These are phyloP conservation scores for Dorcus hopei DNA, from an alignment of 2,888 invertebrate species.

Conservation along the genomic window DNA sequence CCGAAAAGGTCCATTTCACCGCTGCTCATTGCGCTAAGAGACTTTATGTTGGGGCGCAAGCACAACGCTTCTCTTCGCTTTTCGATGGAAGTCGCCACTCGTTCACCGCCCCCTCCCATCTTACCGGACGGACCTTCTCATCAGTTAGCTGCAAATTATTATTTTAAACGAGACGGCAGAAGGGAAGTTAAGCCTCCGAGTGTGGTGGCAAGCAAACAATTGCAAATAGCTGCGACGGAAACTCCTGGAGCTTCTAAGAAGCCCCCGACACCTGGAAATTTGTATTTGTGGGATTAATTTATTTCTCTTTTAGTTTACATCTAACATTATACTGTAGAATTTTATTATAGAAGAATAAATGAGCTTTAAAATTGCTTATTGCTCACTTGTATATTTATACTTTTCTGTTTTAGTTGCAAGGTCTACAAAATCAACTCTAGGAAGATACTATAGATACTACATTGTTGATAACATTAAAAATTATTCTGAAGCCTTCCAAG, in stretches of 20 bases:
- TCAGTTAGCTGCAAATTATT: slow-evolving; percentile 78
- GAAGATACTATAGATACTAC: too few relatives aligned
- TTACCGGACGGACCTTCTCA: slow-evolving; percentile 82
- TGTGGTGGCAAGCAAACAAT: slow-evolving; percentile 50
- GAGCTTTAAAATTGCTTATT: too few relatives aligned
- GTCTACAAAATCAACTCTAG: too few relatives aligned
- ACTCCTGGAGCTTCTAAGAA: slow-evolving; percentile 44
- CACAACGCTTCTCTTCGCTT: slow-evolving; percentile 59
- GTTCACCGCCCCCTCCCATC: slow-evolving; percentile 78
- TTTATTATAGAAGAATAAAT: too few relatives aligned
- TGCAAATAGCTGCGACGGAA: slow-evolving; percentile 46
- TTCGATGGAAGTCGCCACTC: slow-evolving; percentile 62
- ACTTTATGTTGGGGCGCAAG: slow-evolving; percentile 65
- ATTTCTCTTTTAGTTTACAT: too few relatives aligned
- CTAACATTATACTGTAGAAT: too few relatives aligned
- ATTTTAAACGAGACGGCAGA: slow-evolving; percentile 78
- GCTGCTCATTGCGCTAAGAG: slow-evolving; percentile 58
- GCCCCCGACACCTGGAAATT: slow-evolving; percentile 57
- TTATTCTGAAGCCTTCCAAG: too few relatives aligned
- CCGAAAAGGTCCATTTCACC: slow-evolving; percentile 60
- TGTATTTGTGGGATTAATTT: slow-evolving; percentile 58
- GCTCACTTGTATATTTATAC: too few relatives aligned
- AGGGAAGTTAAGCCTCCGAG: slow-evolving; percentile 71
- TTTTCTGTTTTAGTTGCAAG: too few relatives aligned
- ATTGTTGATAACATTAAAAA: too few relatives aligned